Conservation (phyloP, 2,113 vertebrate genomes). For the Anoura caudifer region DNA sequence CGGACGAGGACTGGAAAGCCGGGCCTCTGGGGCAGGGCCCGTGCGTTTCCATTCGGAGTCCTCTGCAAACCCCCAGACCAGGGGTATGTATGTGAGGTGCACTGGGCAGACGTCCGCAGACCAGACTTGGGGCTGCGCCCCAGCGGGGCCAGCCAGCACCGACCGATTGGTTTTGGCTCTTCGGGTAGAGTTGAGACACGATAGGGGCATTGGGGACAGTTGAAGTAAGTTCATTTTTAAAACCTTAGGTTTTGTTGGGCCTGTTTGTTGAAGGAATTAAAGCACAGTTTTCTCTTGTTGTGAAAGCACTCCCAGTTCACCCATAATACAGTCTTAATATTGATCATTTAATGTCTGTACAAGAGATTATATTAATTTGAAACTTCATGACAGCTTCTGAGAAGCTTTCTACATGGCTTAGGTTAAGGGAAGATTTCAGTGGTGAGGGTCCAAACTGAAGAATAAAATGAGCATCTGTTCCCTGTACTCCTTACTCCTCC, state of each 20-base stretch:
- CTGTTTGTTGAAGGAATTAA: background rate
- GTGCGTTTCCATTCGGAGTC: background rate
- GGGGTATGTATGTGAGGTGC: background rate
- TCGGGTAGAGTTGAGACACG: background rate
- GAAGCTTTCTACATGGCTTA: background rate
- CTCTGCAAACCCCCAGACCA: background rate
- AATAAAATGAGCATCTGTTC: background rate
- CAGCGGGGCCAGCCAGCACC: background rate
- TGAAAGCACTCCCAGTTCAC: background rate
- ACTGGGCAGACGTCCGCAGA: background rate
- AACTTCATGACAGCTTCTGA: background rate
- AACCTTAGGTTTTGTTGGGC: background rate
- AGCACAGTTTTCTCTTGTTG: background rate
- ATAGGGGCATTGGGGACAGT: background rate
- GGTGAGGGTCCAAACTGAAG: background rate
- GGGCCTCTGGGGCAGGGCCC: background rate
- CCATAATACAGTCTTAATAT: background rate
- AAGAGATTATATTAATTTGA: background rate
- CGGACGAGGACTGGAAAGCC: background rate
- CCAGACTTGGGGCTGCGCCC: background rate
- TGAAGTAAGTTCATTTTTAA: slow-evolving; percentile 36
- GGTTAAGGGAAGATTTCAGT: background rate
- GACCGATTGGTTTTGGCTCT: background rate
- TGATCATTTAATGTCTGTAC: background rate
- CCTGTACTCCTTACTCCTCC: background rate